A percentile compares a stretch with the other conserved stretches of the same genome.
Evolutionary conservation across 23 tunicate genomes (phyloP).

Genomic region (Ascidia mentula): DNA sequence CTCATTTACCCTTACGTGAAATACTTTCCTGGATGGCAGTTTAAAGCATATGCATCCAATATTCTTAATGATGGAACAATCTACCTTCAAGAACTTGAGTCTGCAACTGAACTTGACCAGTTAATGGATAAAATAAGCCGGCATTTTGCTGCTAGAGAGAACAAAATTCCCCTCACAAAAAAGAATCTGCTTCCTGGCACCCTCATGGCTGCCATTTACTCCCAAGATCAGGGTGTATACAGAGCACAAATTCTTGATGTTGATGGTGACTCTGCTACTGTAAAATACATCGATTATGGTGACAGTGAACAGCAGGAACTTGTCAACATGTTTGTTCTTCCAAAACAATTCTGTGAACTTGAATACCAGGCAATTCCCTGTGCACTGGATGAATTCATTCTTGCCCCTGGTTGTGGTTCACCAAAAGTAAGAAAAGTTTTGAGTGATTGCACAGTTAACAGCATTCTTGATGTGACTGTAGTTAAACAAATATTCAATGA

Average conservation of each 20-base stretch:
- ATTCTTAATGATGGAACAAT: slow-evolving; percentile 17
- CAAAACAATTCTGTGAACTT: slow-evolving; percentile 25
- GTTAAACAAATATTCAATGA: slow-evolving; percentile 8
- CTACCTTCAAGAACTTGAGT: slow-evolving; percentile 24
- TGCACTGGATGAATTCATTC: slow-evolving; percentile 15
- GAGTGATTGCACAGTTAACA: background rate
- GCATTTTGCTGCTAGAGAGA: background rate
- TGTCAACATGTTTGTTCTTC: slow-evolving; percentile 20
- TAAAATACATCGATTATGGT: slow-evolving; percentile 48
- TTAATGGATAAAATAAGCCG: slow-evolving; percentile 20
- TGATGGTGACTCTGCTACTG: slow-evolving; percentile 24
- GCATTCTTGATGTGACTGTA: background rate
- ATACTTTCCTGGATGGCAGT: slow-evolving; percentile 5
- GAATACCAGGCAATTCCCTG: slow-evolving; percentile 53
- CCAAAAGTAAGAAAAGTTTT: background rate
- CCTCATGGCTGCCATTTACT: slow-evolving; percentile 36
- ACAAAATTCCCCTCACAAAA: background rate
- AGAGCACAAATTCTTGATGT: slow-evolving; percentile 35
- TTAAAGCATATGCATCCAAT: slow-evolving; percentile 19
- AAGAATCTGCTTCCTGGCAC: slow-evolving; percentile 22
- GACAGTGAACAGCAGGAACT: slow-evolving; percentile 42
- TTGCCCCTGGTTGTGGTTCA: slow-evolving; percentile 1
- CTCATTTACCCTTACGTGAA: slow-evolving; percentile 16
- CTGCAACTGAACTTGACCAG: slow-evolving; percentile 13
- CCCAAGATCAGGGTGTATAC: slow-evolving; percentile 43